These are phyloP conservation scores for Myotis myotis DNA, from an alignment of 2,797 vertebrate genomes.

Conservation along the genomic window DNA sequence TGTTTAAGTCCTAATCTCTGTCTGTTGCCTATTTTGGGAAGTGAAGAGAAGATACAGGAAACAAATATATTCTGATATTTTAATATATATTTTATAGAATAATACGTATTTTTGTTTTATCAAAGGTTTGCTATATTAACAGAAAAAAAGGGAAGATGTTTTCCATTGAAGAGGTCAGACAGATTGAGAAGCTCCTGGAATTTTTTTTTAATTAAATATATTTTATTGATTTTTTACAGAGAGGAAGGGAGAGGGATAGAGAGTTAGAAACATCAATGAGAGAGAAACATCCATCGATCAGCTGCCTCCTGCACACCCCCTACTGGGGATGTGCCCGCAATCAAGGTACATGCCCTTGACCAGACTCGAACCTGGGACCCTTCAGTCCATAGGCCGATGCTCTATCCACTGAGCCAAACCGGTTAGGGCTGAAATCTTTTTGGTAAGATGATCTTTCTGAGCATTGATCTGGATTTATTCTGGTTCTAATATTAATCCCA, in stretches of 20 bases:
- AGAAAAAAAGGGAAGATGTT: background rate
- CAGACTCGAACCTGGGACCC: too few relatives aligned
- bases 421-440: background rate
- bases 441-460: background rate
- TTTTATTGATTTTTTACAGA: too few relatives aligned
- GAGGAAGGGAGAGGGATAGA: too few relatives aligned
- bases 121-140: background rate
- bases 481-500: conserved; percentile 68
- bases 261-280: too few relatives aligned
- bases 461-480: conserved; percentile 62
- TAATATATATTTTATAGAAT: background rate
- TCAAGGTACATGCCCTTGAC: too few relatives aligned
- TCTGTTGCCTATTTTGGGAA: conserved; percentile 44
- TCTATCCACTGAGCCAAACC: too few relatives aligned
- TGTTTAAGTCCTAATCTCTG: conserved; percentile 33
- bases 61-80: background rate
- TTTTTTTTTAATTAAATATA: background rate
- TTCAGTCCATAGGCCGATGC: too few relatives aligned
- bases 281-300: too few relatives aligned
- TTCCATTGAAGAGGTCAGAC: background rate
- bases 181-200: conserved; percentile 52
- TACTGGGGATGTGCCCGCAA: too few relatives aligned
- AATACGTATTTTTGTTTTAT: background rate
- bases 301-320: too few relatives aligned
- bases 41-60: background rate